Percentiles rank a stretch among this genome's conserved stretches.
Conservation (phyloP, 64 coral and sea anemone species). For the Pachyseris speciosa region DNA sequence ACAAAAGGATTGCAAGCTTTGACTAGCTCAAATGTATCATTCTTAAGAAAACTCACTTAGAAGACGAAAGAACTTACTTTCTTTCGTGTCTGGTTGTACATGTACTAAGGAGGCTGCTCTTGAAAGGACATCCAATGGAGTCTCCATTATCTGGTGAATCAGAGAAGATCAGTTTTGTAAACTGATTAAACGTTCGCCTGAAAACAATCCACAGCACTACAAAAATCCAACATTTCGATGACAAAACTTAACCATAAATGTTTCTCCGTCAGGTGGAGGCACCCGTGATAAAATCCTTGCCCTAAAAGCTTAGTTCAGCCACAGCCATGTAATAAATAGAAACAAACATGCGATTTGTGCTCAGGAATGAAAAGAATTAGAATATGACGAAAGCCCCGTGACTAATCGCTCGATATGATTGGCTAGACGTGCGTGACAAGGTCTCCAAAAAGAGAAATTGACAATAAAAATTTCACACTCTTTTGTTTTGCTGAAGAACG, state of each 20-base stretch:
- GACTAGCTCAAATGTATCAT: background rate
- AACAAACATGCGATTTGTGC: slow-evolving; percentile 81
- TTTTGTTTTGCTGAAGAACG: background rate
- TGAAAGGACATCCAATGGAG: slow-evolving; percentile 87
- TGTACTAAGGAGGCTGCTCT: slow-evolving; percentile 91
- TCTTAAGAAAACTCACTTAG: background rate
- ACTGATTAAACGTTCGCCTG: background rate
- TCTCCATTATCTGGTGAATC: slow-evolving; percentile 71
- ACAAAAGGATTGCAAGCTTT: background rate
- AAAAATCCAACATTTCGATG: background rate
- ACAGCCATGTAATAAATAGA: slow-evolving; percentile 62
- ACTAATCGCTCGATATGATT: slow-evolving; percentile 31
- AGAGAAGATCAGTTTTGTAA: background rate
- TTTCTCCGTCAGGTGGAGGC: background rate
- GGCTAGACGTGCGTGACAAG: slow-evolving; percentile 17
- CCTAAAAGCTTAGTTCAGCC: slow-evolving; percentile 5
- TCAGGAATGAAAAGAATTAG: slow-evolving; percentile 75
- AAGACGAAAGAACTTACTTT: slow-evolving; percentile 68
- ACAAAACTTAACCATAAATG: background rate
- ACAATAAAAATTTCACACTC: background rate
- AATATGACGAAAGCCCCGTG: slow-evolving; percentile 43
- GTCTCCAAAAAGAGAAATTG: background rate
- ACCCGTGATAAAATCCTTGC: slow-evolving; percentile 1
- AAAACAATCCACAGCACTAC: background rate
- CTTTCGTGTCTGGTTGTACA: slow-evolving; percentile 65